Evolutionary conservation across 2,113 vertebrate species (phyloP).

Genomic region (Thymallus thymallus): DNA sequence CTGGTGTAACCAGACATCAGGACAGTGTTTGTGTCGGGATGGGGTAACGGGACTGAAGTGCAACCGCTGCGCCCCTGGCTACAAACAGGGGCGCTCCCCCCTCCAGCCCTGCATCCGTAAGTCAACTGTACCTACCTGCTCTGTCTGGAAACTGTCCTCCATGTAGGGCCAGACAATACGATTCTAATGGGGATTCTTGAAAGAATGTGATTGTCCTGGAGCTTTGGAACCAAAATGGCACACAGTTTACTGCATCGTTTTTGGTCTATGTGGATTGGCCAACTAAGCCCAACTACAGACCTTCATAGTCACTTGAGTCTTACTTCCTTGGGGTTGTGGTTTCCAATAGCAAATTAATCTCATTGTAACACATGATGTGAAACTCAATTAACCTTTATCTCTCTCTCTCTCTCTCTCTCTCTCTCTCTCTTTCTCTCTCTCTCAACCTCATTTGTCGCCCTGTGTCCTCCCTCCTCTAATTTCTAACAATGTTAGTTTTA

Average conservation of each 20-base stretch:
- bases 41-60: constrained; percentile 83
- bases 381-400: constrained; percentile 18
- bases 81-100: constrained; percentile 82
- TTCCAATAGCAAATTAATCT: constrained; percentile 28
- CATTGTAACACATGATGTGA: constrained; percentile 26
- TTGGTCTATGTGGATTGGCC: no score
- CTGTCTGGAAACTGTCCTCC: neutral
- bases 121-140: constrained; percentile 10
- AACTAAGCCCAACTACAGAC: no score
- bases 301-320: no score
- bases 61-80: constrained; percentile 83
- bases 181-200: no score
- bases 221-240: no score
- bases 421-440: no score
- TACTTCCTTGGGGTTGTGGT: neutral
- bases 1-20: constrained; percentile 85
- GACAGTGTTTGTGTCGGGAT: constrained; percentile 85
- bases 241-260: no score
- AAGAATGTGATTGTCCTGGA: no score
- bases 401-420: no score
- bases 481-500: constrained; percentile 4
- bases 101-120: constrained; percentile 84
- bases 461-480: constrained; percentile 22
- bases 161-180: neutral
- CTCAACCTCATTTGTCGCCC: constrained; percentile 30